Percentiles rank a stretch among this genome's conserved stretches.
phyloP scores from a whole-genome alignment of 2,113 vertebrate genomes.

The Gobiocypris rarus region DNA sequence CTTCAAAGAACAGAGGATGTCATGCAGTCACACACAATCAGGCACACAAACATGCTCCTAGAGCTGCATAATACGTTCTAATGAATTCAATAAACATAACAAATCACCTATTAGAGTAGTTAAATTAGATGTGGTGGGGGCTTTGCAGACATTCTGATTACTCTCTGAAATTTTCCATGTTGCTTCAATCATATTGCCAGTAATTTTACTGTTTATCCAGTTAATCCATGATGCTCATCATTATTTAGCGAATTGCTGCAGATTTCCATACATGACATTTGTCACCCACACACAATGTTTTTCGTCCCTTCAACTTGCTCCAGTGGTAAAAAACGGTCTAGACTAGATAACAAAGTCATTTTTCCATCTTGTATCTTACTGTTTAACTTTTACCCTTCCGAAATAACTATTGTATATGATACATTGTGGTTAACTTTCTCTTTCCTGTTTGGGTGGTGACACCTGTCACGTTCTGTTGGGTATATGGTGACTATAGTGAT shows the following conservation, averaged over 20 bases:
- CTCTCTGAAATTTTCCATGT: neutral
- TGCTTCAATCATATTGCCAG: neutral
- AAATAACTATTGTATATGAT: too few species aligned
- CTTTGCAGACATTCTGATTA: neutral
- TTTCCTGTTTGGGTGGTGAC: too few species aligned
- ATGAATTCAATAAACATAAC: conserved; percentile 48
- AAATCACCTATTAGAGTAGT: conserved; percentile 41
- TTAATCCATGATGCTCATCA: neutral
- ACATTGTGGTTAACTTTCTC: too few species aligned
- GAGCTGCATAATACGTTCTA: conserved; percentile 40
- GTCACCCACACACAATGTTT: too few species aligned
- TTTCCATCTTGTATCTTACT: too few species aligned
- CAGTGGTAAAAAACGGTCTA: too few species aligned
- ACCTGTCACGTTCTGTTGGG: too few species aligned
- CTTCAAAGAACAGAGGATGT: conserved; percentile 26
- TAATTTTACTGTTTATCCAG: neutral
- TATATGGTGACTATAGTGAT: too few species aligned
- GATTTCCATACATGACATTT: neutral
- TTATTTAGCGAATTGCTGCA: neutral
- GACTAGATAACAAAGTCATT: too few species aligned
- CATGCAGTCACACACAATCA: neutral
- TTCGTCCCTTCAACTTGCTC: too few species aligned
- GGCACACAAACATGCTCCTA: neutral
- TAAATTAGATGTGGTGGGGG: conserved; percentile 12
- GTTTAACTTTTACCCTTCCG: too few species aligned